Base-by-base conservation (phyloP, 2,113 vertebrate genomes). In the Sigmodon hispidus region DNA sequence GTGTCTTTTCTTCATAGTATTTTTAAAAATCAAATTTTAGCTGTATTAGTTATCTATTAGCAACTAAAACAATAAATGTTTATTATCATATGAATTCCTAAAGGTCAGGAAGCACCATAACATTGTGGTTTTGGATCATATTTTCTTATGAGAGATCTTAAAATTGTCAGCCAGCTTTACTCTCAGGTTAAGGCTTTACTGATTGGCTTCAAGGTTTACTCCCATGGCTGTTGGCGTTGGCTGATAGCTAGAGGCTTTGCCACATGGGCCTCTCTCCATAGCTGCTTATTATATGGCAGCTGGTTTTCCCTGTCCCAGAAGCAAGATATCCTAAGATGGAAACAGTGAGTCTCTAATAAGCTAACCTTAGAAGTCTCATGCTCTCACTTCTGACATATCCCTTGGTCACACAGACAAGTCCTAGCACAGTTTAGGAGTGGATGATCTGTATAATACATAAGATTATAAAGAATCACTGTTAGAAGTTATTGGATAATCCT, bases 61-160 rank as follows among this genome's bases (percentile, higher is more conserved):
- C 50, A 96, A 85, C n/a, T 87, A 73, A 84, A 96, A 87, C 59
- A 89, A 40, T 48, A 65, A 84, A 59, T 34, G 24, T 92, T 95
- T 94, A 45, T 69, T 89, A 76, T 92, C 22, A 5, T 59, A 19
- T 10, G 24, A 81, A 52, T 84, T 96, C 92, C 61, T 87, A 67
- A 80, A 86, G 11, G 85, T 92, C 72, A 67, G 69, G 43, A 76
- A 70, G 72, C 77, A 22, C 16, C 31, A 50, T 92, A 61, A 10
- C 45, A 77, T 0, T 96, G 48, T 92, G 67, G 45, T 73, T 96
- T 96, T 72, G 85, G 43, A 59, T 90, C 13, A 52, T 40, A 2
- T 81, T 94, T 86, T 86, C 26, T 89, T 31, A 61, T 61, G 52
- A 94, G 34, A 87, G 43, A 80, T 48, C 12, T 31, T 96, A 19